Evolutionary conservation across 2,797 vertebrate species (phyloP), one percentile per base, ranked within the genome.

Genomic region (Gila robusta): DNA sequence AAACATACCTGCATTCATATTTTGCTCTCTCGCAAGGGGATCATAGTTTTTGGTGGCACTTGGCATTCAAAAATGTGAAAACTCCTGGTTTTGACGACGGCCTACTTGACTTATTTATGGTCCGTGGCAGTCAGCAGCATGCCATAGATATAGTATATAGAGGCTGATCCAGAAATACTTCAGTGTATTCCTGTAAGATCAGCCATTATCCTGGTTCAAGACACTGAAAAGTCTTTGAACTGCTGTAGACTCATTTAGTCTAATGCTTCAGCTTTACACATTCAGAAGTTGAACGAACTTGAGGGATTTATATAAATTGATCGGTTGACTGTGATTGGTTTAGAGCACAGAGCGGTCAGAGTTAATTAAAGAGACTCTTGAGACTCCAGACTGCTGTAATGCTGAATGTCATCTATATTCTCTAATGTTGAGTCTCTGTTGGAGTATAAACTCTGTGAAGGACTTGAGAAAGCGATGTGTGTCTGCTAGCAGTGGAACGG

Each of bases 291-390:
- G 64, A 52, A 9, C 2, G 49, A 23, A n/a, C 44, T 32, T 70
- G 64, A 67, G 49, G 47, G 44, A 81, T 70, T 81, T 54, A 81
- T 54, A 28, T 12, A 35, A 64, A 52, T 49, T 35, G 41, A 69
- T 66, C 0, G 14, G 47, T 81, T 81, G 79, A 26, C 66, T 70
- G 28, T 52, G 64, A 69, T 59, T 52, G 52, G 21, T 59, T 69
- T 52, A 23, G 79, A 69, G 6, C 28, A 23, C 64, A 52, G 37
- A 52, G 79, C 6, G 12, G 64, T 52, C 23, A 16, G 79, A 32
- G 21, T 52, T 35, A 67, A 52, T 32, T 69, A 37, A 78, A 37
- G 14, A 14, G 35, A 62, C 54, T 19, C 37, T 78, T 26, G 32
- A 59, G 12, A 39, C 7, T 59, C 74, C 28, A 76, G 9, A 54